Conservation (phyloP, 2,113 vertebrate genomes). For the Gasterosteus aculeatus region DNA sequence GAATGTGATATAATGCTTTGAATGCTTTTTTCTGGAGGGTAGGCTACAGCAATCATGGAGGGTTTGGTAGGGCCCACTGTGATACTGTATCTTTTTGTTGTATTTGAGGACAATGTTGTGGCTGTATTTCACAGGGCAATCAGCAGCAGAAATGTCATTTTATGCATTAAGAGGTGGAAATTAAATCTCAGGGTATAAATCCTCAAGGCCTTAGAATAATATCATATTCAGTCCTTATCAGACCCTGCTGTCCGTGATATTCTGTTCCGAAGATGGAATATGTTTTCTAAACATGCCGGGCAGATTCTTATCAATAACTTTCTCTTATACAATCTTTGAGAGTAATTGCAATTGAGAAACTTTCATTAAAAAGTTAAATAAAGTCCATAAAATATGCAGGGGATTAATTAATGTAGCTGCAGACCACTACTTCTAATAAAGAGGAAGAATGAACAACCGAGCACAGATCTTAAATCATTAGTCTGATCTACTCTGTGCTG, state of each 20-base stretch:
- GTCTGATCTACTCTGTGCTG: not conserved
- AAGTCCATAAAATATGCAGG: not conserved
- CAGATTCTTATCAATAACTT: not conserved
- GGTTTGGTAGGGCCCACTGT: not conserved
- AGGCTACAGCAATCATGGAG: not conserved
- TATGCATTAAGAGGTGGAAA: constrained; percentile 34
- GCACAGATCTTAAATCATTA: not conserved
- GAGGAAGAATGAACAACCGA: not conserved
- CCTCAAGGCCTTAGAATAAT: constrained; percentile 36
- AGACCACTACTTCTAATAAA: not conserved
- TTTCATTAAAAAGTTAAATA: not conserved
- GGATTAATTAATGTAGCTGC: not conserved
- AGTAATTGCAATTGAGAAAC: not conserved
- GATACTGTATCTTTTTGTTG: constrained; percentile 26
- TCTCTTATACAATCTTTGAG: not conserved
- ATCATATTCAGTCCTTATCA: constrained; percentile 33
- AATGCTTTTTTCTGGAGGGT: not conserved
- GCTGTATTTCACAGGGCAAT: constrained; percentile 10
- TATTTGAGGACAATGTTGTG: constrained; percentile 51
- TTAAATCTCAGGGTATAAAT: constrained; percentile 21
- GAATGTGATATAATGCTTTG: not conserved
- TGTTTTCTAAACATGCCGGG: constrained; percentile 21
- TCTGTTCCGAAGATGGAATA: constrained; percentile 32
- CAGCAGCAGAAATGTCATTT: constrained; percentile 1
- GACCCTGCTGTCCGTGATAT: constrained; percentile 19